Evolutionary conservation across 30 jellyfish, hydroid and myxozoan genomes (phyloP), one percentile per base, ranked within the genome.

Genomic region (Aurelia aurita): DNA sequence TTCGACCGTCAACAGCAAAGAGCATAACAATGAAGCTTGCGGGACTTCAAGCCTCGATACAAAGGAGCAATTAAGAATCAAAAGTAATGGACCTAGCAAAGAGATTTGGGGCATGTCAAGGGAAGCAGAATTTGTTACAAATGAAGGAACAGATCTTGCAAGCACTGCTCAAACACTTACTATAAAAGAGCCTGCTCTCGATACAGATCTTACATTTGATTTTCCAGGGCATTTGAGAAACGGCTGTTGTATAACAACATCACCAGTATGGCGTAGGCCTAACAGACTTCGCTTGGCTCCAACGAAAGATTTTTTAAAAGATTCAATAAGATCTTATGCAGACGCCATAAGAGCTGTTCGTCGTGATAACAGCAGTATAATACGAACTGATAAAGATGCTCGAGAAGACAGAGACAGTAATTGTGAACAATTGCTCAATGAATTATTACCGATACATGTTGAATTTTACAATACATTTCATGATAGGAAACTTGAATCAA

Each of bases 241-340:
- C 9, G 51, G 51, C 51, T 3, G 51, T 39, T 15, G 9, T 9
- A 39, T 5, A 55, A 69, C 60, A 19, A 25, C 80, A 28, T 69
- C 80, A 23, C 55, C 86, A 1, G 26, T 76, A 6, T 76, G 74
- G 83, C 91, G 80, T 29, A 55, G 85, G 51, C 91, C 91, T 12
- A 69, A 54, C 44, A 12, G 25, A 8, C 55, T 81, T 10, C 91
- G 85, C 19, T 27, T 81, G 27, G 34, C 64, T 0, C 19, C 77
- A 15, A 31, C 70, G 3, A 55, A 60, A 51, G 91, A 67, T 19
- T 81, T 81, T 32, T 34, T 81, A 15, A 81, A 69, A 58, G 68
- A 68, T 18, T 51, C 77, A 5, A 23, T 81, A 58, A 44, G 23
- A 19, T 16, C 43, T 18, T 81, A 66, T 45, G 63, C 84, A 3